Conservation (phyloP, 2,113 vertebrate genomes). For the Rhinogobius similis region DNA sequence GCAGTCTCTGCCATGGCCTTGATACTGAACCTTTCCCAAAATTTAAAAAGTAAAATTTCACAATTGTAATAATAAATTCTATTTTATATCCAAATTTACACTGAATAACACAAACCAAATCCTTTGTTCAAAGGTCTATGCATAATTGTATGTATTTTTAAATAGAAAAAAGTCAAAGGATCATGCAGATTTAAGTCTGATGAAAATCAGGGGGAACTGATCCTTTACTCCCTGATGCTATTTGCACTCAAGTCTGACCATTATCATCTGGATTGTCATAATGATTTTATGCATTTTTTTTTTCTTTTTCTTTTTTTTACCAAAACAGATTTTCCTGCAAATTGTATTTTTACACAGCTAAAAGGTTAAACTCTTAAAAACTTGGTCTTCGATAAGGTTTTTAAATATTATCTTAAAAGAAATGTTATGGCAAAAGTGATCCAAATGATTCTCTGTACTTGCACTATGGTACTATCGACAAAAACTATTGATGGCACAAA, state of each 20-base stretch:
- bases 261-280: conserved; percentile 47
- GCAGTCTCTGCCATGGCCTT: conserved; percentile 29
- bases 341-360: conserved; percentile 65
- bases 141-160: neutral
- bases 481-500: conserved; percentile 44
- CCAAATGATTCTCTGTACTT: conserved; percentile 21
- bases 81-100: neutral
- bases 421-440: conserved; percentile 17
- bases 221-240: conserved; percentile 29
- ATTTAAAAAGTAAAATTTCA: conserved; percentile 26
- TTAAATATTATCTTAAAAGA: too few relatives aligned
- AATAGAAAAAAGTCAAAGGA: neutral
- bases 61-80: neutral
- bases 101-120: neutral
- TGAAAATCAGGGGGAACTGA: conserved; percentile 8
- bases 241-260: conserved; percentile 54
- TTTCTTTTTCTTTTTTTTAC: conserved; percentile 60
- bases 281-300: too few relatives aligned
- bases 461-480: neutral
- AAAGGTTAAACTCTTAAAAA: conserved; percentile 37
- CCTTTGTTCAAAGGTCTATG: neutral
- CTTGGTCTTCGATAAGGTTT: too few relatives aligned
- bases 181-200: conserved; percentile 32
- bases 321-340: conserved; percentile 65
- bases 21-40: conserved; percentile 7